phyloP scores from a whole-genome alignment of 2,797 vertebrate species.

The Thaleichthys pacificus region DNA sequence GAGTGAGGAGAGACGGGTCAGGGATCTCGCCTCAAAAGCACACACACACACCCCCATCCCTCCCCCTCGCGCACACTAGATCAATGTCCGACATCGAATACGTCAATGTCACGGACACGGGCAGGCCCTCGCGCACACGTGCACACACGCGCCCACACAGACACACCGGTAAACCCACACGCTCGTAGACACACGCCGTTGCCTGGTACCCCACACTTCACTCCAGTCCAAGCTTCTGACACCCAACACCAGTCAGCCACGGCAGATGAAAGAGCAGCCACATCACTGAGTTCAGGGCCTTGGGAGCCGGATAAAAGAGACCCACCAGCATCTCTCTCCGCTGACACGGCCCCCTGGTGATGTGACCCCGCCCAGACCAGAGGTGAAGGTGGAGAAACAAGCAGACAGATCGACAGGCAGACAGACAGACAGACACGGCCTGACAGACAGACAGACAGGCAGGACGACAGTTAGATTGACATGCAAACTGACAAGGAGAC shows the following conservation, averaged over 20 bases:
- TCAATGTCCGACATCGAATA: neutral
- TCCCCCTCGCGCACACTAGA: neutral
- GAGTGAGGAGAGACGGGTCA: neutral
- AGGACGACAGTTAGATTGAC: neutral
- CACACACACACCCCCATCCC: neutral
- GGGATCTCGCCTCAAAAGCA: neutral
- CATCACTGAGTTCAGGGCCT: slow-evolving; percentile 22
- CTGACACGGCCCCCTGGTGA: neutral
- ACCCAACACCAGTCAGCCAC: slow-evolving; percentile 20
- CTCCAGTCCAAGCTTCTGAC: slow-evolving; percentile 7
- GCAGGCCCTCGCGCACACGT: neutral
- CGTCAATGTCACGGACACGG: too few species aligned
- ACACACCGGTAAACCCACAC: neutral
- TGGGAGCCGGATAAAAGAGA: neutral
- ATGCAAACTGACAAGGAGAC: too few species aligned
- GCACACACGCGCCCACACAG: neutral
- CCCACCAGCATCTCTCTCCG: neutral
- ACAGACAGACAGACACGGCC: neutral
- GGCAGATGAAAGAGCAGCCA: slow-evolving; percentile 29
- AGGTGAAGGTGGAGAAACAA: neutral
- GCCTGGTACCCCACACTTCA: neutral
- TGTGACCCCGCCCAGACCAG: neutral
- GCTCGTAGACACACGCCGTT: neutral
- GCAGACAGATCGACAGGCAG: neutral
- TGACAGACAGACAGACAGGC: neutral